These are phyloP conservation scores for Thunnus thynnus DNA, from an alignment of 2,113 vertebrate genomes.

Conservation along the genomic window DNA sequence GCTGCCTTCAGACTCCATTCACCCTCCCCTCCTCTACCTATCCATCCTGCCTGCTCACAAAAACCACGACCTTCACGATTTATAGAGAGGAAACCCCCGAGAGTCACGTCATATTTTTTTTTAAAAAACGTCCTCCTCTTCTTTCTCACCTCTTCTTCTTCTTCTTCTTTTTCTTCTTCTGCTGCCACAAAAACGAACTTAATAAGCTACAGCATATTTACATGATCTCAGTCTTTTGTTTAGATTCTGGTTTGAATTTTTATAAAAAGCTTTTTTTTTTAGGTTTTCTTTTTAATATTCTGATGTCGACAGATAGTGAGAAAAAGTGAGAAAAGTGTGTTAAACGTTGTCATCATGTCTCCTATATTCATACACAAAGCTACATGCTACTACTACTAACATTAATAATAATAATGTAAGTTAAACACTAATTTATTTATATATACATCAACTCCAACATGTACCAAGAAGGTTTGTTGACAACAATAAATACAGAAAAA, in stretches of 20 bases:
- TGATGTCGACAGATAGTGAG: too few species aligned
- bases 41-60: constrained; percentile 66
- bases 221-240: neutral
- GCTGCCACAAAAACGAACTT: constrained; percentile 11
- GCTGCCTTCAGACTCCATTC: constrained; percentile 45
- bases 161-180: neutral
- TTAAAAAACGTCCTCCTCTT: constrained; percentile 50
- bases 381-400: neutral
- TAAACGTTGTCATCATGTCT: too few species aligned
- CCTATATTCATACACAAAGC: neutral
- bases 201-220: constrained; percentile 4
- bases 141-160: constrained; percentile 4
- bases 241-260: neutral
- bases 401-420: neutral
- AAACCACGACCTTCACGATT: constrained; percentile 78
- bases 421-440: neutral
- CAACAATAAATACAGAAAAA: neutral
- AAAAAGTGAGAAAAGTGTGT: neutral
- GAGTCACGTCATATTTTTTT: constrained; percentile 74
- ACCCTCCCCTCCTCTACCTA: constrained; percentile 52
- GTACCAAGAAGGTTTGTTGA: neutral
- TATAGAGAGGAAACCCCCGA: constrained; percentile 81
- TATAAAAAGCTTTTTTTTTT: too few species aligned
- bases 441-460: neutral
- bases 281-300: neutral